Evolutionary conservation across 2,888 invertebrate species (phyloP), one percentile per base, ranked within the genome.

Genomic region (Diadromus collaris): DNA sequence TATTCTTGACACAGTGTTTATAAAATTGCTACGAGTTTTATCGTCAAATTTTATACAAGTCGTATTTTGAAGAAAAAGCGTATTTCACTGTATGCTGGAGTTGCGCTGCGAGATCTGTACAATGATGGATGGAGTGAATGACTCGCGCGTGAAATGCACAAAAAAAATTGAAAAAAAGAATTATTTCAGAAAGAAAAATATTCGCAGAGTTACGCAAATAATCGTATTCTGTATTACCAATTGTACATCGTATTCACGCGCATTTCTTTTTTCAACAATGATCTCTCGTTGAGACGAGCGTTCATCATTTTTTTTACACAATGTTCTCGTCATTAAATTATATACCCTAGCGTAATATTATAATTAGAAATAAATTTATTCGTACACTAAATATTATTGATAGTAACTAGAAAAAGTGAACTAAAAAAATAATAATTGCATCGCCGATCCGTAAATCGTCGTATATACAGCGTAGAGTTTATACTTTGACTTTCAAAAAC

Each of bases 351-450:
- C 44, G 56, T 34, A 63, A 51, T 79, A 34, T 48, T 65, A 76
- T 27, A 79, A 78, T 73, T 61, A 81, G 65, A 81, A 78, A 81
- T 78, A 77, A 74, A 29, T 79, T 75, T 63, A 68, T 76, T 79
- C 48, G 38, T 76, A 74, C 34, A 48, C 56, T 70, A 75, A 58
- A 48, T 64, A 79, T 73, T 51, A 63, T 64, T 61, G 63, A 54
- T 41, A 46, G 46, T 48, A 58, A 27, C 58, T 74, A 38, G 32
- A 58, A 44, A 44, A 54, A 65, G 38, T n/a, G 6, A 48, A 51
- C 16, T n/a, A 61, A 41, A 60, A 75, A 21, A 34, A 13, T 48
- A 63, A 61, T 46, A 44, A 71, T 61, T 69, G 69, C 60, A 70
- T 68, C 61, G 41, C 61, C 70, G 76, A 75, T 68, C 60, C 58